These are phyloP conservation scores for Chesias legatella DNA, from an alignment of 2,888 invertebrate genomes.

Conservation along the genomic window DNA sequence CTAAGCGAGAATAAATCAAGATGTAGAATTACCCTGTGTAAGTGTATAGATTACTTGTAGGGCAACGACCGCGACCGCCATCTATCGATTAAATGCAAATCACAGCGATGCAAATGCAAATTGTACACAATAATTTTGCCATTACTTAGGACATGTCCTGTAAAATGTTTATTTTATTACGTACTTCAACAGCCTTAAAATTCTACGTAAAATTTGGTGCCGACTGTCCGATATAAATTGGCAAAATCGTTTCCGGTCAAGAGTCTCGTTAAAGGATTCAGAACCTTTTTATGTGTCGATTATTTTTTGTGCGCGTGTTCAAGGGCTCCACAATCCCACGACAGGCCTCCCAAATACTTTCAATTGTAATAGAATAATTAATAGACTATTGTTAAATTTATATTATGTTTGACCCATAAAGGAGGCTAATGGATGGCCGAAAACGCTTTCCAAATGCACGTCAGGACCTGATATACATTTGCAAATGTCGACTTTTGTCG, in stretches of 20 bases:
- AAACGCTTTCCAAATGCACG: slow-evolving; percentile 51
- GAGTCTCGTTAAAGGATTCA: too few relatives aligned
- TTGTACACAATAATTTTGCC: slow-evolving; percentile 15
- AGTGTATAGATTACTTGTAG: not conserved
- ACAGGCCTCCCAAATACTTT: too few relatives aligned
- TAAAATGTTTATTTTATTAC: slow-evolving; percentile 16
- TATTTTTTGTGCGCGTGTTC: too few relatives aligned
- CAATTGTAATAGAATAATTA: too few relatives aligned
- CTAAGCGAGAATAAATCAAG: slow-evolving; percentile 4
- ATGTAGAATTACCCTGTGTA: slow-evolving; percentile 10
- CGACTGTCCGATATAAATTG: not conserved
- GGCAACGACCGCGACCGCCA: slow-evolving; percentile 14
- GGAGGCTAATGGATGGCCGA: slow-evolving; percentile 37
- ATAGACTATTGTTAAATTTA: slow-evolving; percentile 6
- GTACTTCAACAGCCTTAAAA: not conserved
- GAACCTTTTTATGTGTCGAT: too few relatives aligned
- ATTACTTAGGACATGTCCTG: slow-evolving; percentile 14
- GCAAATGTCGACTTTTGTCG: slow-evolving; percentile 72
- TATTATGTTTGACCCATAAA: slow-evolving; percentile 11
- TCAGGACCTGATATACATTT: slow-evolving; percentile 55
- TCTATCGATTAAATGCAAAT: slow-evolving; percentile 19
- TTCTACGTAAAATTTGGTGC: not conserved
- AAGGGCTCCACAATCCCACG: too few relatives aligned
- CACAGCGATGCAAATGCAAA: slow-evolving; percentile 16
- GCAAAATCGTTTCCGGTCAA: too few relatives aligned